Conservation (phyloP, 2,113 vertebrate species). For the Chamaea fasciata region DNA sequence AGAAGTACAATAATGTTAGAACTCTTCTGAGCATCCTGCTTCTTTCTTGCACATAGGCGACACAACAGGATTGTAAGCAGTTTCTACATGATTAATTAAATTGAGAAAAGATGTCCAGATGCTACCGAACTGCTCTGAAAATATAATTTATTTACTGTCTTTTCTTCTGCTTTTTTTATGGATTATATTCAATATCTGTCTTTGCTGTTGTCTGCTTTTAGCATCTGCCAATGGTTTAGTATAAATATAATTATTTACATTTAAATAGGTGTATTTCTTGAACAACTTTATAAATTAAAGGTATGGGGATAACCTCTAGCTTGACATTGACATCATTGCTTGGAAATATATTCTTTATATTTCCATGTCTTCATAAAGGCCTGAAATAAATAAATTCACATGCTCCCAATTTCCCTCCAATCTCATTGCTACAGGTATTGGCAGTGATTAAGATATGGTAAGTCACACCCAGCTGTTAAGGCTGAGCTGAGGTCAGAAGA, state of each 20-base stretch:
- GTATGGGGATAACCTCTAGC: neutral
- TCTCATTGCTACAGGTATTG: neutral
- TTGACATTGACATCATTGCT: neutral
- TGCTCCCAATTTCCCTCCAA: neutral
- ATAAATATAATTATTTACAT: neutral
- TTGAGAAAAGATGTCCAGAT: neutral
- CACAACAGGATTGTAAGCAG: neutral
- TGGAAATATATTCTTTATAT: rapidly evolving
- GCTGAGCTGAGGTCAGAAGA: neutral
- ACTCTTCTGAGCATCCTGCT: neutral
- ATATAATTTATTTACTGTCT: neutral
- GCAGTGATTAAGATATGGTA: neutral
- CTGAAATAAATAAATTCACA: neutral
- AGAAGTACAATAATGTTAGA: neutral
- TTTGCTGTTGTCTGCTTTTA: neutral
- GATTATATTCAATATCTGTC: neutral
- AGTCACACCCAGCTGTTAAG: neutral
- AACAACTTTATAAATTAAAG: neutral
- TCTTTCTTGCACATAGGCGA: neutral
- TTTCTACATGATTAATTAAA: neutral
- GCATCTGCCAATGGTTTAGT: neutral
- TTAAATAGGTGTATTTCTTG: neutral
- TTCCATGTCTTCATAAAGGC: neutral
- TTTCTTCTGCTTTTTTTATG: neutral
- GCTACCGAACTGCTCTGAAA: neutral